phyloP scores from a whole-genome alignment of 2,113 vertebrate genomes.

The Hipposideros armiger region DNA sequence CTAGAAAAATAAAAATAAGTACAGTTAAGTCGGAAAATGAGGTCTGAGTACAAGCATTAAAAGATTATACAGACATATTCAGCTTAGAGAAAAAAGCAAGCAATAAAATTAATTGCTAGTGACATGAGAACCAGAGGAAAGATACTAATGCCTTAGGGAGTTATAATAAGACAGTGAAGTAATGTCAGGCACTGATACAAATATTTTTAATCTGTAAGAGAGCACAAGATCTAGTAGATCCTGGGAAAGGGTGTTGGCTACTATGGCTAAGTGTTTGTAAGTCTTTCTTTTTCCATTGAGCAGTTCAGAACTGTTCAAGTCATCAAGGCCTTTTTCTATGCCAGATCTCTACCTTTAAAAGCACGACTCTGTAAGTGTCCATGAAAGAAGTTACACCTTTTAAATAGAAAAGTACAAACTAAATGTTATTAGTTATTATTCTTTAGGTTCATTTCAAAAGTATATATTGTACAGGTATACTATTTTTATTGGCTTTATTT shows the following conservation, averaged over 20 bases:
- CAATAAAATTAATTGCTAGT: constrained; percentile 54
- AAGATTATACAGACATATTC: constrained; percentile 47
- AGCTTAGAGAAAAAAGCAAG: constrained; percentile 20
- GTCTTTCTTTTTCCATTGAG: background rate
- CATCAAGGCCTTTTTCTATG: background rate
- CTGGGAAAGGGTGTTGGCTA: background rate
- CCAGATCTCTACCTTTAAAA: background rate
- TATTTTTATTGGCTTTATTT: constrained; percentile 11
- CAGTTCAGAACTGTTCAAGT: background rate
- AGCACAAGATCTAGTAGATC: background rate
- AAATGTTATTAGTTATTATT: background rate
- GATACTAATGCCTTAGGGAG: background rate
- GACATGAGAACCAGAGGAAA: constrained; percentile 59
- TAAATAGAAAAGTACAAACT: background rate
- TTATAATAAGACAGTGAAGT: constrained; percentile 34
- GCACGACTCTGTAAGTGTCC: background rate
- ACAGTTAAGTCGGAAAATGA: background rate
- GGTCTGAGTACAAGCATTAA: constrained; percentile 29
- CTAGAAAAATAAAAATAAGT: constrained; percentile 1
- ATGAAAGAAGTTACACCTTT: background rate
- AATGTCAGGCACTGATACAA: constrained; percentile 40
- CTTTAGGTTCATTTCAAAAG: background rate
- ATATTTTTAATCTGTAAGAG: constrained; percentile 23
- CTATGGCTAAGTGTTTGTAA: background rate
- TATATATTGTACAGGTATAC: background rate